Percentiles rank a stretch among this genome's conserved stretches.
Evolutionary conservation across 1,140 invertebrate genomes (phyloP).

Genomic region (Magallana ariakensis): DNA sequence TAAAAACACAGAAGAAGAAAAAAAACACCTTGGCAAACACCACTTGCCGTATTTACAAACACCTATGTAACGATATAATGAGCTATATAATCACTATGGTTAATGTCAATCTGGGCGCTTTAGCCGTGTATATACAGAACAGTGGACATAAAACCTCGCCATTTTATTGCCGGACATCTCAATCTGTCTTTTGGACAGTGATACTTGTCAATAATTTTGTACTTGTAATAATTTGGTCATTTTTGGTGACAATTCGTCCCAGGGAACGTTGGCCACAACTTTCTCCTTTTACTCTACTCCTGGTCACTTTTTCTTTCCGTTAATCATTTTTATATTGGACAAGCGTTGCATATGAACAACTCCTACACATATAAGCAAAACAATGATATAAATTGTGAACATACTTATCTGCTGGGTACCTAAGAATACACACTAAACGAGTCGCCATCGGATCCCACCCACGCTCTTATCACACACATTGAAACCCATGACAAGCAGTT

Average conservation of each 20-base stretch:
- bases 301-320: not conserved
- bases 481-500: too few relatives aligned
- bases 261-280: not conserved
- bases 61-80: not conserved
- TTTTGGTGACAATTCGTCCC: slow-evolving; percentile 20
- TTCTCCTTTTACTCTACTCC: not conserved
- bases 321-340: not conserved
- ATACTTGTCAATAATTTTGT: slow-evolving; percentile 36
- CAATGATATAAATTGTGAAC: too few relatives aligned
- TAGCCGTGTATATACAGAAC: not conserved
- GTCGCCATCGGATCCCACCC: too few relatives aligned
- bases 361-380: too few relatives aligned
- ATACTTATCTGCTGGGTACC: too few relatives aligned
- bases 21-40: too few relatives aligned
- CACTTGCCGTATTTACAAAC: slow-evolving; percentile 10
- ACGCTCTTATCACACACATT: too few relatives aligned
- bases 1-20: too few relatives aligned
- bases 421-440: too few relatives aligned
- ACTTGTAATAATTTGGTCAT: slow-evolving; percentile 21
- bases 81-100: not conserved
- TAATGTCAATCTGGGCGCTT: not conserved
- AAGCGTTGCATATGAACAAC: not conserved
- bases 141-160: not conserved
- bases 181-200: slow-evolving; percentile 19
- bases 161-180: not conserved